These are phyloP conservation scores for Guaruba guarouba DNA, from an alignment of 2,113 vertebrate species.

Conservation along the genomic window DNA sequence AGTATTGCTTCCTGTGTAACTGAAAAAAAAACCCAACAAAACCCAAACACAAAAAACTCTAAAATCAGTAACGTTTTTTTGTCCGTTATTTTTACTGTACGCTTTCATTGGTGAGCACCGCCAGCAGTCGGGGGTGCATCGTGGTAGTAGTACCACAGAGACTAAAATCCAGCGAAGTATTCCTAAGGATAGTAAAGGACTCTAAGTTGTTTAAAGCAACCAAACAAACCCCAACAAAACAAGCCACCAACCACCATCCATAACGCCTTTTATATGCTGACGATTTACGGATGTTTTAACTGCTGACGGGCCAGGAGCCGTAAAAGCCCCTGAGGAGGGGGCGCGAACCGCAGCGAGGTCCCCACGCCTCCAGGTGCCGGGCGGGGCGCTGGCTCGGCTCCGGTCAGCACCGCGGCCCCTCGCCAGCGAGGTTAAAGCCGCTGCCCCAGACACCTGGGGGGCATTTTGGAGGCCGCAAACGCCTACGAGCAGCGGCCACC, in stretches of 20 bases:
- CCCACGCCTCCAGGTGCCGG: background rate
- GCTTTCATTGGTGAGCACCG: background rate
- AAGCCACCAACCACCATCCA: no score
- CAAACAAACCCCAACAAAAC: no score
- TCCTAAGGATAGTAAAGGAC: fast-evolving
- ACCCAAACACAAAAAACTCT: background rate
- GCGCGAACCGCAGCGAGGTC: fast-evolving
- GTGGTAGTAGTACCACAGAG: no score
- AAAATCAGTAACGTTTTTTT: background rate
- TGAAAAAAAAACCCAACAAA: fast-evolving
- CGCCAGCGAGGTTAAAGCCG: fast-evolving
- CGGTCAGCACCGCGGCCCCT: no score
- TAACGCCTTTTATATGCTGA: background rate
- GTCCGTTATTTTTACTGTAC: background rate
- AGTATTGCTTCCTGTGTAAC: no score
- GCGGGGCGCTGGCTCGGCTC: no score
- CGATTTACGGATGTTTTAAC: no score
- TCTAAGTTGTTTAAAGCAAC: background rate
- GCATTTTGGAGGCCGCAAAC: background rate
- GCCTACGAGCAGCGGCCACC: background rate
- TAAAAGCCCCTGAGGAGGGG: fast-evolving
- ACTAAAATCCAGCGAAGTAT: background rate
- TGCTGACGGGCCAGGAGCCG: background rate
- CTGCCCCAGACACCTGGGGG: background rate
- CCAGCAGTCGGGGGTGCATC: background rate